Base-by-base conservation (phyloP, 2,797 vertebrate species). In the Coregonus ussuriensis region DNA sequence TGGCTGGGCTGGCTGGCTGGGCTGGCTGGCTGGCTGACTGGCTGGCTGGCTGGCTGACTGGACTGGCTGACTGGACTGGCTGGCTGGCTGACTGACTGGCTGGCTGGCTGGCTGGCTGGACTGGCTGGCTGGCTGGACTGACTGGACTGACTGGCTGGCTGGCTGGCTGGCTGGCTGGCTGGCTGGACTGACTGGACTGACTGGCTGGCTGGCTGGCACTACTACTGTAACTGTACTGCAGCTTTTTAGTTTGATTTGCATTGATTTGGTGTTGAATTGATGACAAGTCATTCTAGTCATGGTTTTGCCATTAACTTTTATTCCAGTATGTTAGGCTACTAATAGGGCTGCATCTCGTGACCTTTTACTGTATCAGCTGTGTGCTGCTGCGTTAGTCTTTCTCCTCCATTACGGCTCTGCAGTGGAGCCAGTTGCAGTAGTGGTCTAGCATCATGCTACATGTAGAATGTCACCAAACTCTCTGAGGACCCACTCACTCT, bases 401-500 rank as follows among this genome's bases (percentile, higher is more conserved):
- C 29, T 37, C 47, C 77, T 77, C 76, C 51, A 5, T 80, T 75
- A 70, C 71, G 80, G 77, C 79, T 69, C 80, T 76, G 89, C 90
- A 87, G 81, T 78, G 47, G 15, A 15, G 31, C 14, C 33, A 35
- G 33, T 35, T 52, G 25, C 6, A 16, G 78, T 79, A 74, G 76
- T 74, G 59, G 89, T 69, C 74, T 37, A 67, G 75, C 71, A 76
- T 21, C 7, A 6, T 59, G 56, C 71, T 80, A 79, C 90, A 84
- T 85, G 84, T 75, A 79, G 72, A 85, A 81, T 91, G 88, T 91
- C 87, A 82, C 80, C 82, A 54, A 41, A 78, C 77, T 87, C 91
- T 87, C 88, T 63, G 68, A 81, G 88, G 89, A 88, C 66, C 74
- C 29, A 35, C 82, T 84, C 18, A 6, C 56, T 21, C 18, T 21